Base-by-base conservation (phyloP, 2,797 vertebrate species). In the Scolopax rusticola region DNA sequence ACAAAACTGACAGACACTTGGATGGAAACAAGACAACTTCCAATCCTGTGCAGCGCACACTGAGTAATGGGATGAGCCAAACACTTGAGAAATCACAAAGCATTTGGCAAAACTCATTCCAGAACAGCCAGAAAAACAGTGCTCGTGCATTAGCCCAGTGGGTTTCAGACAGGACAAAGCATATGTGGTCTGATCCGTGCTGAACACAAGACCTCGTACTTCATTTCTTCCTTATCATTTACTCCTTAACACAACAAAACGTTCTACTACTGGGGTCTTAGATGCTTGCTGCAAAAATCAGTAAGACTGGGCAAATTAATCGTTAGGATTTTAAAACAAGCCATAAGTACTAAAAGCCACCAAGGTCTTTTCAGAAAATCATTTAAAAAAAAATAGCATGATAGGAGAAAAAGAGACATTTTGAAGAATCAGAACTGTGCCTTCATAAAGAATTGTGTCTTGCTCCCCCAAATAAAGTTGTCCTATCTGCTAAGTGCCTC, bases 201-300 rank as follows among this genome's bases (percentile, higher is more conserved):
- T 57, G 28, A 74, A 87, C 36, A 73, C 0, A 0, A 89, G 63
- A 63, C 15, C 11, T 85, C 12, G 0, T 30, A 41, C 57, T 81
- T 63, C 2, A 59, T 43, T 86, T 64, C 10, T 38, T 75, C 32
- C 54, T 47, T 47, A 36, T 33, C 1, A 24, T 78, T 94, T 90
- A 77, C 81, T 87, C 32, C 33, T 33, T 85, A 69, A 51, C 23
- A 50, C 30, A 60, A 48, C n/a, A 82, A 64, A 91, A 84, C 20
- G 47, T 27, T 77, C 60, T 13, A 21, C 41, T 80, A 30, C 18
- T 12, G 64, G 87, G 18, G 25, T 56, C 61, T 40, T 68, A 53
- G 63, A 70, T 36, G 17, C 21, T 87, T 75, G 32, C 84, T 79
- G 51, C 54, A 93, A 84, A 93, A 91, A 79, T 65, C 15, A 88